Evolutionary conservation across 1,140 invertebrate genomes (phyloP), one percentile per base, ranked within the genome.

Genomic region (Limonius californicus): DNA sequence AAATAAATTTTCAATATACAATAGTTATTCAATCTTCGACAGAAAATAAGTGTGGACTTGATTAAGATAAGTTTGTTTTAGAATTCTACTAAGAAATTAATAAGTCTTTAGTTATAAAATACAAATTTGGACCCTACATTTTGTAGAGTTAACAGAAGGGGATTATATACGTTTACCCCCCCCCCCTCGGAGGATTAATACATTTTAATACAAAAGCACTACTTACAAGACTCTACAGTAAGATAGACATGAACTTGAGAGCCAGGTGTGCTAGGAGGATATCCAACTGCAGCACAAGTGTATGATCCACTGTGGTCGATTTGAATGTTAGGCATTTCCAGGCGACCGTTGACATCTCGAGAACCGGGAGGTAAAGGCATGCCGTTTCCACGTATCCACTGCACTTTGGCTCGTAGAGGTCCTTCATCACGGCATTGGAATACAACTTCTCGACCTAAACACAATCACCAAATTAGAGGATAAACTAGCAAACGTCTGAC

Each of bases 351-450:
- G 16, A 78, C 77, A 70, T 93, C 89, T 12, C 78, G 80, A 14
- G 86, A 86, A 16, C 87, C 88, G 0, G 83, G 75, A 30, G 92
- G 92, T 27, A 95, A 70, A 0, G 87, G 83, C 20, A 81, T 75
- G 23, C 87, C 86, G 59, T 87, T 86, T 47, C 84, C 86, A 59
- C 90, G 82, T 0, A 80, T 70, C 92, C 92, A 95, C 21, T 82
- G 81, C 12, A 95, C 92, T 60, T 82, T 82, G 19, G 89, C 87
- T 54, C 92, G 80, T 14, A 84, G 72, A 0, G 82, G 81, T 57
- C 94, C 89, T 80, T 95, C 92, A 75, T 96, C 94, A 66, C 93
- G 86, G 73, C 93, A 95, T 78, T 91, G 89, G 80, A 95, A 92
- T 7, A 94, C 92, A 8, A 94, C 92, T 78, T 95, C 92, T 45